These are phyloP conservation scores for Polietes domitor DNA, from an alignment of 2,888 invertebrate genomes.

Conservation along the genomic window DNA sequence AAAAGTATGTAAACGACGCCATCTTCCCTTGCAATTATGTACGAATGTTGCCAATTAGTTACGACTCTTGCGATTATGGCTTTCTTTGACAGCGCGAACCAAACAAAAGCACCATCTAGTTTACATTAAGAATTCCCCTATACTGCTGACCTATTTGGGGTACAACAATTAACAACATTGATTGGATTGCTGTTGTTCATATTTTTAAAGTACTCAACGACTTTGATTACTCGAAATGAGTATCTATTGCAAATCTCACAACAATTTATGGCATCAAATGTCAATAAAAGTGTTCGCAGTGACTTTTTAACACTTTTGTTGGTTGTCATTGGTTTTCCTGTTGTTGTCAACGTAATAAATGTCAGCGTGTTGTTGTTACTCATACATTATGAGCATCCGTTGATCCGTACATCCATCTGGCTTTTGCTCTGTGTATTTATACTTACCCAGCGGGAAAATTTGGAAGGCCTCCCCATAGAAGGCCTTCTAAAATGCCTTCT, in stretches of 20 bases:
- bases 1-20: no score
- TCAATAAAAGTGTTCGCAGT: constrained; percentile 16
- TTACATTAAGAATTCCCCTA: no score
- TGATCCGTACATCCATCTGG: neutral
- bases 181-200: no score
- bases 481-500: no score
- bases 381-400: constrained; percentile 11
- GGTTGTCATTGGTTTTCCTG: constrained; percentile 12
- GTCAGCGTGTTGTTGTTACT: neutral
- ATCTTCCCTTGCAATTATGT: no score
- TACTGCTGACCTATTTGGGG: no score
- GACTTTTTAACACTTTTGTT: constrained; percentile 24
- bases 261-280: constrained; percentile 19
- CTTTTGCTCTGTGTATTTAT: neutral
- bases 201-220: constrained; percentile 14
- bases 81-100: no score
- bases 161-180: neutral
- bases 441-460: no score
- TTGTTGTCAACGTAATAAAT: constrained; percentile 29
- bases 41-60: no score
- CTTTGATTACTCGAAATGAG: constrained; percentile 17
- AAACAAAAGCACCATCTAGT: no score
- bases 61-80: no score
- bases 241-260: constrained; percentile 24
- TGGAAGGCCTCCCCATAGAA: no score